Evolutionary conservation across 2,113 vertebrate species (phyloP).

Genomic region (Miniopterus natalensis): DNA sequence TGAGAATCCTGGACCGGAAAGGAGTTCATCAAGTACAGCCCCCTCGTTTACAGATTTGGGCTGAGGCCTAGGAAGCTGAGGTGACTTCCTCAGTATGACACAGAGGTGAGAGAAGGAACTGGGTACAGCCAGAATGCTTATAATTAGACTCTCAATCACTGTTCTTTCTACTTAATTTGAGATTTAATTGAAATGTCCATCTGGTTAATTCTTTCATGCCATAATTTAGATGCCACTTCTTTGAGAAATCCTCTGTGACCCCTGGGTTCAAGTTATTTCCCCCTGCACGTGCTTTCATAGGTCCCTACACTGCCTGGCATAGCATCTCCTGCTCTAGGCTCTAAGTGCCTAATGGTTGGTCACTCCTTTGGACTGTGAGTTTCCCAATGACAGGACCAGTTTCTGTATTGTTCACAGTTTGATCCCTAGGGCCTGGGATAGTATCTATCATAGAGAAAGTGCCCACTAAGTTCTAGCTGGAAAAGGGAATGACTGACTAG

Average conservation of each 20-base stretch:
- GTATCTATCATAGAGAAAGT: neutral
- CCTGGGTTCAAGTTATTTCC: neutral
- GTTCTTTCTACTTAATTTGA: neutral
- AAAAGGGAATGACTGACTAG: neutral
- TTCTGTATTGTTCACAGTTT: neutral
- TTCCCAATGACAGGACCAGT: neutral
- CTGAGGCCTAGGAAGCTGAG: neutral
- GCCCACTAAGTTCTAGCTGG: neutral
- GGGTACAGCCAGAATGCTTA: neutral
- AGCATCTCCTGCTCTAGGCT: neutral
- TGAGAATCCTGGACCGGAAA: neutral
- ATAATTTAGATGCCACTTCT: neutral
- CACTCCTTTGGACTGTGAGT: neutral
- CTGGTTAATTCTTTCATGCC: neutral
- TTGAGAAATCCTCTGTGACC: neutral
- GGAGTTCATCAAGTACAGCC: neutral
- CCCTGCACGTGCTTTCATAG: neutral
- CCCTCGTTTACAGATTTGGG: neutral
- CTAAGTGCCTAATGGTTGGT: neutral
- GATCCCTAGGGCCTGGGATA: fast-evolving
- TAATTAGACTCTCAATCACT: neutral
- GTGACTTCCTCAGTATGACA: neutral
- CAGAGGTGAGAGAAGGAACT: neutral
- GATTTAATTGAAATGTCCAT: neutral
- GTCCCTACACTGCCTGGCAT: neutral